Evolutionary conservation across 2,113 vertebrate species (phyloP), one percentile per base, ranked within the genome.

Genomic region (Muntiacus muntjak): DNA sequence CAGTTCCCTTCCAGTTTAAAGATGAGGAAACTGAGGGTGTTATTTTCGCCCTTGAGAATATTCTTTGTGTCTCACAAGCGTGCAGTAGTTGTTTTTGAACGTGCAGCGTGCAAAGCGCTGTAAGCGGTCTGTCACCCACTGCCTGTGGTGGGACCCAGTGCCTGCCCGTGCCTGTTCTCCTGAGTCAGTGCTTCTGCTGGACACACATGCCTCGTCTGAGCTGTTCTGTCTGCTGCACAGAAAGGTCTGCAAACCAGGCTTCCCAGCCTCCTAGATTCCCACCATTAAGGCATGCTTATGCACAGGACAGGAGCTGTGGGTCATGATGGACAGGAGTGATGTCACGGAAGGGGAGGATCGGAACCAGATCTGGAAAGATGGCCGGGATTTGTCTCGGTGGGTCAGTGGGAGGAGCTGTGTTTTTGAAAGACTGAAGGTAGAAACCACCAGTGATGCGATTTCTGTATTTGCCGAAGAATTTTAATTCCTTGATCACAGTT

Each of bases 31-130:
- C 30, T 14, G 19, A 79, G 33, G 54, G 17, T 8, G 19, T 60
- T 15, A 3, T 19, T 52, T 82, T 55, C 79, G 74, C 45, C 62
- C 0, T 82, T 28, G 50, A 47, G 50, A 47, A 25, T n/a, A 47
- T 15, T 52, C 3, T 50, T 58, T 86, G 67, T 74, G 2, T 79
- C 54, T 82, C 87, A 76, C 43, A 88, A 25, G 25, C 23, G 12
- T 82, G 87, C 52, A 94, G 26, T 52, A 16, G n/a, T 86, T 45
- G 40, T 57, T 90, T 94, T 81, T 36, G 60, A 84, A 9, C 54
- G 50, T 54, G 47, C 30, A 17, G 30, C 33, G 0, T 7, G 8
- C 9, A 3, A 33, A 30, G 23, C 1, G 0, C 33, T 64, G 2
- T 81, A 5, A 19, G 78, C 45, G 33, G 5, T 7, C 28, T 6